A percentile compares a stretch with the other conserved stretches of the same genome.
phyloP scores from a whole-genome alignment of 1,140 invertebrate species.

The Campoletis sonorensis region DNA sequence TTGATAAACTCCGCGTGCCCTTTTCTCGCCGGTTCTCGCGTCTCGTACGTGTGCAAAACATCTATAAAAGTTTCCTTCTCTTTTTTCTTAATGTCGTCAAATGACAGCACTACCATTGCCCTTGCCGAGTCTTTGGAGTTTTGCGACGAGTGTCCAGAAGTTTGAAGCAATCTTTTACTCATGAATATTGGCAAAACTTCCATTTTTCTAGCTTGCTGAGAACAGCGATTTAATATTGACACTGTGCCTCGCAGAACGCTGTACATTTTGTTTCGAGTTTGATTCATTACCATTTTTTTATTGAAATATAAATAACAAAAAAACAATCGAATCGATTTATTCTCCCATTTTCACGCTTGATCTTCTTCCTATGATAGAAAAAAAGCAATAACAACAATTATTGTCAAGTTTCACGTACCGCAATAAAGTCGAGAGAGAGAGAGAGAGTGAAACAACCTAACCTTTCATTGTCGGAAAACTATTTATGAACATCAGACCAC shows the following conservation, averaged over 20 bases:
- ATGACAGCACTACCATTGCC: constrained; percentile 60
- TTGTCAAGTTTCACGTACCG: not conserved
- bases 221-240: not conserved
- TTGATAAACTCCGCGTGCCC: constrained; percentile 97
- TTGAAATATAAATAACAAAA: too few species aligned
- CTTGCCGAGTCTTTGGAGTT: not conserved
- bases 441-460: not conserved
- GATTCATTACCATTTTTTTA: not conserved
- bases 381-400: not conserved
- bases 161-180: not conserved
- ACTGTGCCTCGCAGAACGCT: not conserved
- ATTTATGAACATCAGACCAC: not conserved
- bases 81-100: constrained; percentile 80
- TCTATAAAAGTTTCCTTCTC: constrained; percentile 85
- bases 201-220: not conserved
- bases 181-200: not conserved
- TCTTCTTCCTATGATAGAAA: not conserved
- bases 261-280: not conserved
- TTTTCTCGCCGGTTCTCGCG: constrained; percentile 78
- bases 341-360: not conserved
- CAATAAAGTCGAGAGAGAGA: not conserved
- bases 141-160: not conserved
- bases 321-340: too few species aligned
- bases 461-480: not conserved
- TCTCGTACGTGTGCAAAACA: constrained; percentile 84